Base-by-base conservation (phyloP, 92 coral and sea anemone genomes). In the Epizoanthus rinbou region DNA sequence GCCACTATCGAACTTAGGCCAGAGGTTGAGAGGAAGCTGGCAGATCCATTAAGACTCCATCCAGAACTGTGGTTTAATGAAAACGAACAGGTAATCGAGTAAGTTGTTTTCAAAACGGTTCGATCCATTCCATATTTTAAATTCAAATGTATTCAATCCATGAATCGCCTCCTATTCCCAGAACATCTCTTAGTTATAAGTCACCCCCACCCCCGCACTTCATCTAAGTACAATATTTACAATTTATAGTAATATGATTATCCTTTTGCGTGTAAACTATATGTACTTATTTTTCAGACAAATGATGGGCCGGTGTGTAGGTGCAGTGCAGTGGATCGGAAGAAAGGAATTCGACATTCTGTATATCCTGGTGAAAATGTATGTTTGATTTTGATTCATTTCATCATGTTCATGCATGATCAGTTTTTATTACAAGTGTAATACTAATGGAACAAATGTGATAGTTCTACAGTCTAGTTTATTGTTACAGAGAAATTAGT, bases 31-130 rank as follows among this genome's bases (percentile, higher is more conserved):
- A 88, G 95, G 73, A 94, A 90, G 53, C 86, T 86, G 37, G 82
- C 83, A 33, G 91, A 96, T 83, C 94, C 93, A 21, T 59, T 81
- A 9, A 84, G 93, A 50, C 89, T 96, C 64, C 96, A 94, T 84
- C 92, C 93, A 54, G 99, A 96, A 64, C 82, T 96, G 19, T 96
- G 99, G 99, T 96, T 96, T 63, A 96, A 96, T 88, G 99, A 94
- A 59, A 71, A 78, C 17, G 98, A 92, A 87, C 96, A 96, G 95
- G 99, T 93, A 79, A 37, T 37, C 8, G 45, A 19, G 0, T 43
- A 33, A 45, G 19, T 62, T 31, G 53, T 58, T 24, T 76, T 33
- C 10, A 73, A 6, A 24, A 74, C 9, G 14, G 6, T 74, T 50
- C 1, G 54, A 50, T 50, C 54, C 54, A 50, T 50, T 9, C 50